Percentiles rank a stretch among this genome's conserved stretches.
Evolutionary conservation across 2,888 invertebrate genomes (phyloP).

Genomic region (Diaprepes abbreviatus): DNA sequence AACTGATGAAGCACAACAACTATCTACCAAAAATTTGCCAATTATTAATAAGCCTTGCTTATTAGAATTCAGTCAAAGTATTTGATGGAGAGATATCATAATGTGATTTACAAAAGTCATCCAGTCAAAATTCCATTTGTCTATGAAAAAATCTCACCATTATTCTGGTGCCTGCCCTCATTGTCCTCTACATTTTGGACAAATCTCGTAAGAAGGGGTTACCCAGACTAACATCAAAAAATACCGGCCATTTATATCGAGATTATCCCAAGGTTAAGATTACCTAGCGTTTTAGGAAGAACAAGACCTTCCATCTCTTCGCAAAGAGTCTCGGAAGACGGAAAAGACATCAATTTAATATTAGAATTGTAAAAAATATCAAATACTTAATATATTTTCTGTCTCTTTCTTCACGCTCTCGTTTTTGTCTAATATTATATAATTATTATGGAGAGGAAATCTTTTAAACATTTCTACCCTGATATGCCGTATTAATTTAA

Average conservation of each 20-base stretch:
- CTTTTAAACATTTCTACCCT: too few species aligned
- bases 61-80: too few species aligned
- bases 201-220: background rate
- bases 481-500: too few species aligned
- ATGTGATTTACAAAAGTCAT: constrained; percentile 12
- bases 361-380: too few species aligned
- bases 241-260: background rate
- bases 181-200: background rate
- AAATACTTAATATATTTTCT: too few species aligned
- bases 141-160: constrained; percentile 15
- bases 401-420: too few species aligned
- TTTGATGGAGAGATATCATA: too few species aligned
- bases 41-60: background rate
- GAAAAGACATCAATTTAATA: too few species aligned
- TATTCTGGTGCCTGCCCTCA: background rate
- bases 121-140: constrained; percentile 14
- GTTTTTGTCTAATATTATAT: too few species aligned
- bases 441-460: too few species aligned
- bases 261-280: background rate
- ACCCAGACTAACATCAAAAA: background rate
- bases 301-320: background rate
- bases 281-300: background rate
- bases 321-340: too few species aligned
- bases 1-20: constrained; percentile 18
- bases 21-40: background rate